phyloP scores from a whole-genome alignment of 2,797 vertebrate genomes.

The Peromyscus nudipes region DNA sequence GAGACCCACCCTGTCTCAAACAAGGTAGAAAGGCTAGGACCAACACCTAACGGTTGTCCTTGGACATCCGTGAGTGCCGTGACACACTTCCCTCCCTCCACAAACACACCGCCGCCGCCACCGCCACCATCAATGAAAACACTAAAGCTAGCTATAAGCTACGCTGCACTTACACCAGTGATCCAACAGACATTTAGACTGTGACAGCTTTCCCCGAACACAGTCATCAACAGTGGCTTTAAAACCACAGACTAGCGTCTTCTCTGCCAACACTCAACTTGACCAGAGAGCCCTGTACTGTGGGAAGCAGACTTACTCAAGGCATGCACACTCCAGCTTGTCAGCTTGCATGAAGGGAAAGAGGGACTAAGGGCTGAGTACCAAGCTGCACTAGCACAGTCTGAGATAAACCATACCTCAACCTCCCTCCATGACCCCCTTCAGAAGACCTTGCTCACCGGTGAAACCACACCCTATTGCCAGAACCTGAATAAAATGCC shows the following conservation, averaged over 20 bases:
- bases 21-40: not conserved
- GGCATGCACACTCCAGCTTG: not conserved
- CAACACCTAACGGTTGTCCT: not conserved
- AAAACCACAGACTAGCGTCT: not conserved
- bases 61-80: not conserved
- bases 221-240: not conserved
- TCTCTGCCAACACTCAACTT: not conserved
- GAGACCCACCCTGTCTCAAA: not conserved
- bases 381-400: not conserved
- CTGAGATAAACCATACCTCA: not conserved
- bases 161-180: not conserved
- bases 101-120: not conserved
- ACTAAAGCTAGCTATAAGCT: constrained; percentile 10
- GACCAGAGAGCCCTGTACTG: not conserved
- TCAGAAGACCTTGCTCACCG: not conserved
- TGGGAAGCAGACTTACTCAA: not conserved
- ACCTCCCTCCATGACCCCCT: not conserved
- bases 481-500: not conserved
- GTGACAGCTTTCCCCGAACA: not conserved
- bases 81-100: not conserved
- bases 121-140: not conserved
- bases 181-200: constrained; percentile 48
- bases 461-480: not conserved
- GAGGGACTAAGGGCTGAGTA: not conserved
- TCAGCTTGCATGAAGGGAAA: not conserved